phyloP scores from a whole-genome alignment of 2,888 invertebrate genomes.

The Tetropium fuscum region DNA sequence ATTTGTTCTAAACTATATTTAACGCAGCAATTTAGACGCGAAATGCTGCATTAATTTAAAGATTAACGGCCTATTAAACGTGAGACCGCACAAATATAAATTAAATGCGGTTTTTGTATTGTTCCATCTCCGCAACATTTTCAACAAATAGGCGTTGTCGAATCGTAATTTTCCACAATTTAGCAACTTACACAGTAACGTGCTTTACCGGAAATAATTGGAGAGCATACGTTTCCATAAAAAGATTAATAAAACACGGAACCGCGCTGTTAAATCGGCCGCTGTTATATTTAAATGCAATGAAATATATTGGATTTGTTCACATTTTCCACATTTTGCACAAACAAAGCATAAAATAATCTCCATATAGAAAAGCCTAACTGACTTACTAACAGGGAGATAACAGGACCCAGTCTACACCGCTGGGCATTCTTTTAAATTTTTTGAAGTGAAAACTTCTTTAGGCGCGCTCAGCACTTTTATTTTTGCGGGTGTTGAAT shows the following conservation, averaged over 20 bases:
- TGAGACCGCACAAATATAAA: conserved; percentile 50
- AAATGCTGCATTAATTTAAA: conserved; percentile 55
- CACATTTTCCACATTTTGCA: too few species aligned
- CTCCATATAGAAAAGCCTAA: too few species aligned
- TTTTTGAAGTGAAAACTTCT: too few species aligned
- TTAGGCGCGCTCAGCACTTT: too few species aligned
- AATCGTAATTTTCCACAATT: conserved; percentile 32
- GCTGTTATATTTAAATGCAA: too few species aligned
- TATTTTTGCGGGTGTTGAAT: too few species aligned
- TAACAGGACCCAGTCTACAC: too few species aligned
- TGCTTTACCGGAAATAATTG: conserved; percentile 33
- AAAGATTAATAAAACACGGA: conserved; percentile 10
- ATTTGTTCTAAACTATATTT: conserved; percentile 45
- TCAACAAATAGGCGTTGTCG: conserved; percentile 37
- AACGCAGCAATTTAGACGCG: conserved; percentile 47
- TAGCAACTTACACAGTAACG: conserved; percentile 23
- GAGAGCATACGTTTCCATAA: conserved; percentile 3
- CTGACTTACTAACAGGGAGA: too few species aligned
- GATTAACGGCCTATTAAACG: conserved; percentile 55
- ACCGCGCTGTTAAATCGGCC: not conserved
- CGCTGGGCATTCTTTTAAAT: too few species aligned
- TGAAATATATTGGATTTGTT: too few species aligned
- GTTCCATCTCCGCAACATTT: conserved; percentile 40
- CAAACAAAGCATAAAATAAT: too few species aligned
- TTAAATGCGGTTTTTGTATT: conserved; percentile 48